A percentile compares a stretch with the other conserved stretches of the same genome.
phyloP scores from a whole-genome alignment of 1,140 invertebrate species.

The Microplitis demolitor region DNA sequence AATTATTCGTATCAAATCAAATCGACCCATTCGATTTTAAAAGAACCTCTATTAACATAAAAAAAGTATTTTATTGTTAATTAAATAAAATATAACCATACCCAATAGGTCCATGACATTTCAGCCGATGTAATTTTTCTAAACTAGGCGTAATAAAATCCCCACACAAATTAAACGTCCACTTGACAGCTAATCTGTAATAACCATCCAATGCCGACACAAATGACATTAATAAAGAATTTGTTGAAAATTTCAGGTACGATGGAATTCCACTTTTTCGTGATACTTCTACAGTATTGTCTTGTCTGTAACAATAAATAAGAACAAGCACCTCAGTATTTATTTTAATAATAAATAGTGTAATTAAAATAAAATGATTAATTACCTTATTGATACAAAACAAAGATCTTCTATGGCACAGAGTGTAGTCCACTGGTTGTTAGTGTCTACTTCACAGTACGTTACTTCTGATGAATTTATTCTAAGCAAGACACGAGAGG shows the following conservation, averaged over 20 bases:
- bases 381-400: constrained; percentile 71
- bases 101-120: constrained; percentile 89
- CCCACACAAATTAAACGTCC: constrained; percentile 87
- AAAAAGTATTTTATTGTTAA: too few species aligned
- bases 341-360: too few species aligned
- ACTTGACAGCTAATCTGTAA: constrained; percentile 84
- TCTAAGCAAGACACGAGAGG: constrained; percentile 59
- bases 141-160: constrained; percentile 79
- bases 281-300: constrained; percentile 77
- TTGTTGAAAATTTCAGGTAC: constrained; percentile 72
- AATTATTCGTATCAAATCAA: too few species aligned
- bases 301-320: constrained; percentile 50
- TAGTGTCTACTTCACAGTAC: constrained; percentile 67
- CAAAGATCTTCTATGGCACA: constrained; percentile 84
- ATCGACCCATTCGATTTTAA: too few species aligned
- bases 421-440: constrained; percentile 69
- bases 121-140: constrained; percentile 71
- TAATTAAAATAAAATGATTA: constrained; percentile 4
- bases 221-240: constrained; percentile 73
- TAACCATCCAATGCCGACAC: constrained; percentile 86
- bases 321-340: not conserved
- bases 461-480: constrained; percentile 70
- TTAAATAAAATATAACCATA: constrained; percentile 47
- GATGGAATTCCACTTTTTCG: constrained; percentile 78
- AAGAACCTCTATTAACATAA: too few species aligned